These are phyloP conservation scores for Ophthalmolycus amberensis DNA, from an alignment of 2,113 vertebrate genomes.

Conservation along the genomic window DNA sequence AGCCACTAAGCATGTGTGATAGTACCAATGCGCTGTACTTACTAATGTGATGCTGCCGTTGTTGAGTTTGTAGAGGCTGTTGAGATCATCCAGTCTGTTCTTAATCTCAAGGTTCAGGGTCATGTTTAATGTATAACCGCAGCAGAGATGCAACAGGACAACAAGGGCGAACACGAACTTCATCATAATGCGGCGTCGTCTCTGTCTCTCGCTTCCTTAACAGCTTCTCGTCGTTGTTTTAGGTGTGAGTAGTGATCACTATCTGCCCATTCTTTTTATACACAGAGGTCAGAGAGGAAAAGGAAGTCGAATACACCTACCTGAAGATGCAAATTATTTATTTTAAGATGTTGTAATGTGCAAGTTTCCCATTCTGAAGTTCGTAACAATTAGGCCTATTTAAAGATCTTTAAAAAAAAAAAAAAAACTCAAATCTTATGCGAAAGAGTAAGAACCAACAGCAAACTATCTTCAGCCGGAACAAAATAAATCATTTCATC, in stretches of 20 bases:
- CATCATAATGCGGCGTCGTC: conserved; percentile 30
- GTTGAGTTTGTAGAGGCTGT: accelerated
- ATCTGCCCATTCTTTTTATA: conserved; percentile 39
- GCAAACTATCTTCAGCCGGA: too few relatives aligned
- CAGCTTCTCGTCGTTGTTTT: not conserved
- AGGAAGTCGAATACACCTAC: conserved; percentile 51
- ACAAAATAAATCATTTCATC: not conserved
- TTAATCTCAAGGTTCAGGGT: not conserved
- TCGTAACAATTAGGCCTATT: not conserved
- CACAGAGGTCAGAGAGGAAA: not conserved
- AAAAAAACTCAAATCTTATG: not conserved
- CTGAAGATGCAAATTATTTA: not conserved
- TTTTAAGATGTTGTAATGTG: not conserved
- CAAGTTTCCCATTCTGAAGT: not conserved
- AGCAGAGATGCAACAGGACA: conserved; percentile 47
- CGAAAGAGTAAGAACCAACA: not conserved
- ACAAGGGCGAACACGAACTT: conserved; percentile 43
- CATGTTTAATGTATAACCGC: accelerated
- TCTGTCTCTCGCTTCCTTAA: conserved; percentile 6
- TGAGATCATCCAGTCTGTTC: accelerated
- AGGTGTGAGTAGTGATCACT: conserved; percentile 20
- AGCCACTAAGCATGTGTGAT: not conserved
- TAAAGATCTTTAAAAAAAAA: not conserved
- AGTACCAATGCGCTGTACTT: conserved; percentile 42
- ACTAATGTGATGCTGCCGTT: conserved; percentile 21